phyloP scores from a whole-genome alignment of 2,113 vertebrate genomes.

The Oreochromis tanganicae region DNA sequence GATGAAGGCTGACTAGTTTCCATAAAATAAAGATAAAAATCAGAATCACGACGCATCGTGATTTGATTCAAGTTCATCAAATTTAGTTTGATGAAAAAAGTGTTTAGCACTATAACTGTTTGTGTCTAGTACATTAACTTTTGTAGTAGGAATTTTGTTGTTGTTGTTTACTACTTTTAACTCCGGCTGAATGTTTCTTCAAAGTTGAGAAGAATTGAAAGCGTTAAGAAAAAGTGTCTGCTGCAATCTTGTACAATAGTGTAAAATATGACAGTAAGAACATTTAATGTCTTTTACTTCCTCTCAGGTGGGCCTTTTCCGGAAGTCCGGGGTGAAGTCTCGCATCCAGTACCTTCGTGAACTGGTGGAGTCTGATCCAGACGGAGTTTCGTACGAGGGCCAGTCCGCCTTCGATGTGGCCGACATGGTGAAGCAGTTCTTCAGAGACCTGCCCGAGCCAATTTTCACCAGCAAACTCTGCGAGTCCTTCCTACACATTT shows the following conservation, averaged over 20 bases:
- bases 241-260: background rate
- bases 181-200: background rate
- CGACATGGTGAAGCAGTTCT: slow-evolving; percentile 90
- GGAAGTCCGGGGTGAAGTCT: slow-evolving; percentile 85
- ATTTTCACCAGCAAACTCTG: slow-evolving; percentile 81
- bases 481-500: slow-evolving; percentile 86
- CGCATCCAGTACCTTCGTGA: slow-evolving; percentile 82
- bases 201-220: background rate
- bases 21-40: background rate
- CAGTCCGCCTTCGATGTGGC: slow-evolving; percentile 88
- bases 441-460: slow-evolving; percentile 85
- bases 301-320: slow-evolving; percentile 82
- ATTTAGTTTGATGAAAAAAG: background rate
- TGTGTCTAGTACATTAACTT: background rate
- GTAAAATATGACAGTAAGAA: background rate
- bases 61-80: background rate
- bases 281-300: rapidly evolving
- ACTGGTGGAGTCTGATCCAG: slow-evolving; percentile 77
- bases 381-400: slow-evolving; percentile 70
- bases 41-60: background rate
- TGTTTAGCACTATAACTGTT: background rate
- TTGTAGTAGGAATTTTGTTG: background rate
- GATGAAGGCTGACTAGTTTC: background rate
- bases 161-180: background rate
- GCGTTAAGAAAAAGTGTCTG: background rate